Conservation (phyloP, 35 echinoderm and acorn worm genomes). For the Ophioderma brevispina region DNA sequence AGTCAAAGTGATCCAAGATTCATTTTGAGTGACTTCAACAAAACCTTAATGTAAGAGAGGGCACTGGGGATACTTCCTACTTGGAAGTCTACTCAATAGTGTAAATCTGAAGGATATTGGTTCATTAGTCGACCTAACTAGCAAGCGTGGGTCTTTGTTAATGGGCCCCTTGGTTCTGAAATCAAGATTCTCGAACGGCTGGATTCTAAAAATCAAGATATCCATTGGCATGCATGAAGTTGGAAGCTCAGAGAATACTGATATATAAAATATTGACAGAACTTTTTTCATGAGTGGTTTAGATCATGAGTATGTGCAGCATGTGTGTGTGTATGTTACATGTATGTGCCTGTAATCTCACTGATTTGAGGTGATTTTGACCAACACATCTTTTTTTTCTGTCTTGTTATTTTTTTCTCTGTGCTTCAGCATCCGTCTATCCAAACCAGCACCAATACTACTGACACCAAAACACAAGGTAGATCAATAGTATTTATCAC, state of each 20-base stretch:
- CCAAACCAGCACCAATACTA: background rate
- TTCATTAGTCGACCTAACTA: background rate
- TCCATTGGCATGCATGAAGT: too few species aligned
- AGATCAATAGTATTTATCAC: background rate
- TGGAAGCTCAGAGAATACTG: too few species aligned
- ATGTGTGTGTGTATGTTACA: background rate
- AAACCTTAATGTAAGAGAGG: too few species aligned
- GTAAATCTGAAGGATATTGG: background rate
- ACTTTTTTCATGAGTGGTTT: too few species aligned
- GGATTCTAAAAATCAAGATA: too few species aligned
- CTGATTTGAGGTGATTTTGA: background rate
- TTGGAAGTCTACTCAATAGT: background rate
- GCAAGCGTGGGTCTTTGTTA: background rate
- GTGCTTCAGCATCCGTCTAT: background rate
- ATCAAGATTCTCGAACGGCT: too few species aligned
- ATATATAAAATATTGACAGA: too few species aligned
- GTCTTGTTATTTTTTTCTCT: background rate
- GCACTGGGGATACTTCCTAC: background rate
- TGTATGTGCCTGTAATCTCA: background rate
- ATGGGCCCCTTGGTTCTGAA: too few species aligned
- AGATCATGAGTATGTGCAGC: background rate
- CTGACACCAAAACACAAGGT: conserved; percentile 2
- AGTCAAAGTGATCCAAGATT: too few species aligned
- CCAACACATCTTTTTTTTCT: background rate
- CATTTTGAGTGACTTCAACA: too few species aligned